Base-by-base conservation (phyloP, 2,113 vertebrate genomes). In the Nyctereutes procyonoides region DNA sequence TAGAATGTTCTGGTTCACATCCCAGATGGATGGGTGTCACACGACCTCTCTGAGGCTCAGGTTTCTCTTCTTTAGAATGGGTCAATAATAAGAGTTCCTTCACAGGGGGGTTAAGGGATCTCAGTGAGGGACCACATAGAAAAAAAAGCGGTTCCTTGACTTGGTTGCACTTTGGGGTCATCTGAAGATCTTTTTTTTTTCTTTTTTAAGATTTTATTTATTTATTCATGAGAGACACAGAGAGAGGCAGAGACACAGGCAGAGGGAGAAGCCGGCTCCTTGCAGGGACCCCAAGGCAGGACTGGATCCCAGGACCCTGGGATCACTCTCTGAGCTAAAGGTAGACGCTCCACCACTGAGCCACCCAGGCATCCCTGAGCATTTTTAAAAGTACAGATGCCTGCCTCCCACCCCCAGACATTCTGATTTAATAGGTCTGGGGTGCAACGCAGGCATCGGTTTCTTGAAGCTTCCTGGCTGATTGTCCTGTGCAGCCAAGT, bases 91-190 rank as follows among this genome's bases (percentile, higher is more conserved):
- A 20, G 8, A 10, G 1, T 30, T 81, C 20, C 53, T 38, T 65
- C 19, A 8, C 0, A 3, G 32, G 7, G 19, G 19, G 4, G 10
- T 69, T 20, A 5, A 12, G 8, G 62, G 5, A 3, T 28, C 56
- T 71, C 1, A 0, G 14, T 0, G 10, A 32, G 67, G 58, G 3
- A 19, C 38, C 0, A 0, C 2, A 1, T 3, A 8, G 14, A 26
- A 30, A 38, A 60, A 48, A 22, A 14, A 16, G 53, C 0, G 1
- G 9, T 20, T 26, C 22, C 32, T 8, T 30, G 53, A 12, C 16
- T 1, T 30, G 67, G 60, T 43, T 56, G 20, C 10, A 8, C n/a
- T 1, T 3, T 16, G 65, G 38, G 17, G 53, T 30, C 65, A 10
- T 14, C 28, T 2, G 17, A 43, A 62, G n/a, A 71, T 26, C n/a